phyloP scores from a whole-genome alignment of 2,797 vertebrate species.

The Sandelia bainsii region DNA sequence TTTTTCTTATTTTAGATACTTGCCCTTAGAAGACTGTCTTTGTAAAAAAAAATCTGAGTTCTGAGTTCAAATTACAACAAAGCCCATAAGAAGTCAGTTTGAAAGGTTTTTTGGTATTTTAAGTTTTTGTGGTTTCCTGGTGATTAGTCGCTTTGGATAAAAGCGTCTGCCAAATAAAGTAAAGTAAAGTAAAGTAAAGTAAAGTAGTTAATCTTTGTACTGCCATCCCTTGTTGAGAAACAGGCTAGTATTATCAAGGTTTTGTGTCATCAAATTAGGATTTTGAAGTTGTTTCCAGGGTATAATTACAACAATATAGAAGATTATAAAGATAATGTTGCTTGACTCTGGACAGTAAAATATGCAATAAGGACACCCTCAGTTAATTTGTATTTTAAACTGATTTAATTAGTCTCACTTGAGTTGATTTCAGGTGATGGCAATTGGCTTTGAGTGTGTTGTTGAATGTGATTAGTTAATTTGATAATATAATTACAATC shows the following conservation, averaged over 20 bases:
- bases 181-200: no score
- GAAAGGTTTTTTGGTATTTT: no score
- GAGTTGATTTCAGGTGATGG: slow-evolving; percentile 32
- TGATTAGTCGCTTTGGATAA: no score
- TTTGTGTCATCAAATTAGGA: background rate
- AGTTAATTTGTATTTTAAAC: slow-evolving; percentile 7
- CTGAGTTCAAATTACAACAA: no score
- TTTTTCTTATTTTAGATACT: no score
- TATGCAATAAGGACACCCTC: slow-evolving; percentile 20
- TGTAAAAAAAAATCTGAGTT: no score
- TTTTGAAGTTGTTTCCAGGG: background rate
- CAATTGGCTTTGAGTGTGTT: slow-evolving; percentile 23
- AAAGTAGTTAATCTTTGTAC: background rate
- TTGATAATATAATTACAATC: slow-evolving; percentile 11
- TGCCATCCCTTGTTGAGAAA: background rate
- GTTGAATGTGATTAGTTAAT: slow-evolving; percentile 33
- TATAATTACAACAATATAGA: background rate
- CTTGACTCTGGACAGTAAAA: slow-evolving; percentile 5
- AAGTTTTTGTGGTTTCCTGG: background rate
- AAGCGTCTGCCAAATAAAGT: no score
- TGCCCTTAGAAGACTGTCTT: no score
- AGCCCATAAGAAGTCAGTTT: no score
- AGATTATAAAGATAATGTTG: background rate
- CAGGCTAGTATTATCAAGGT: background rate
- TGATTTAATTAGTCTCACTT: slow-evolving; percentile 43